Conservation (phyloP, 2,888 invertebrate genomes). For the Dryadula phaetusa region DNA sequence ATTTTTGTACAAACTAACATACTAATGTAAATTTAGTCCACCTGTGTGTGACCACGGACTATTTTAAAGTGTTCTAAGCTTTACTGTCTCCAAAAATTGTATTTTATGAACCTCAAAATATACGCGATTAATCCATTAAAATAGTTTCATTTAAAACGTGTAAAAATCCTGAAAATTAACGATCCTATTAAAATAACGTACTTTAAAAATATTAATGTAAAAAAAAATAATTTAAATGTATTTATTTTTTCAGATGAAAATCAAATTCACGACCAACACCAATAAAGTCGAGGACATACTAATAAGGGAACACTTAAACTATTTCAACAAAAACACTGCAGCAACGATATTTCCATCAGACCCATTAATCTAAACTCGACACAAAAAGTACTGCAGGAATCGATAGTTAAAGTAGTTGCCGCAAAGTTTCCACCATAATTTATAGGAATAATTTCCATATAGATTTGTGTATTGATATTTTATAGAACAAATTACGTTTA, state of each 20-base stretch:
- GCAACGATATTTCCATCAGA: not conserved
- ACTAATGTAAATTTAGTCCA: too few species aligned
- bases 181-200: too few species aligned
- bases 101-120: too few species aligned
- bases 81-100: too few species aligned
- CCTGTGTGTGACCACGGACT: too few species aligned
- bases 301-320: not conserved
- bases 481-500: not conserved
- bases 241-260: not conserved
- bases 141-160: too few species aligned
- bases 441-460: slow-evolving; percentile 12
- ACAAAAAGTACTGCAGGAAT: slow-evolving; percentile 22
- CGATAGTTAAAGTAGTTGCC: slow-evolving; percentile 9
- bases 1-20: too few species aligned
- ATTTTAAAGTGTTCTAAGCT: too few species aligned
- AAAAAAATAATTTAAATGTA: not conserved
- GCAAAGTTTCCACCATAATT: slow-evolving; percentile 15
- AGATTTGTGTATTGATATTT: not conserved
- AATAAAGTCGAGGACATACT: not conserved
- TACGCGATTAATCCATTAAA: too few species aligned
- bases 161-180: too few species aligned
- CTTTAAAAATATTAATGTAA: too few species aligned
- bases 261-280: not conserved
- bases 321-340: not conserved
- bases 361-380: slow-evolving; percentile 21